Conservation (phyloP, 1,140 invertebrate species). For the Drosophila melanica region DNA sequence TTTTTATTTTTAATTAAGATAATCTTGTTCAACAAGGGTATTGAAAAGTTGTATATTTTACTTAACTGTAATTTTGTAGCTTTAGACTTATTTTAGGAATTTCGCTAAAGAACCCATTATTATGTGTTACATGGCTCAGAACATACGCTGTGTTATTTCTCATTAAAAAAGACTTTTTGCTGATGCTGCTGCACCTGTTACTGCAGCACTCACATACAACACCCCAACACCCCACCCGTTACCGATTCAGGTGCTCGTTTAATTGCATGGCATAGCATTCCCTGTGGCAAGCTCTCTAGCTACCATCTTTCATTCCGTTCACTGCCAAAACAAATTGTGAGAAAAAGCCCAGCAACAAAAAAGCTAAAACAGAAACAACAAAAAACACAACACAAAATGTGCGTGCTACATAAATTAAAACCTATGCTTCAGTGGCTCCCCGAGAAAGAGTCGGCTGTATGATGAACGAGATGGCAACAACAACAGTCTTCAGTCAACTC, state of each 20-base stretch:
- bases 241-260: constrained; percentile 56
- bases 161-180: constrained; percentile 54
- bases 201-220: neutral
- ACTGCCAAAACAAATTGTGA: constrained; percentile 80
- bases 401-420: constrained; percentile 82
- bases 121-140: neutral
- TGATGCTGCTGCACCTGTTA: constrained; percentile 22
- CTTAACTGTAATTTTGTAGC: neutral
- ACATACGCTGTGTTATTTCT: constrained; percentile 59
- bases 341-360: constrained; percentile 57
- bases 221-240: constrained; percentile 41
- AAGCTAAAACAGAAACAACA: constrained; percentile 1
- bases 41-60: too few relatives aligned
- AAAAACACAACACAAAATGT: constrained; percentile 71
- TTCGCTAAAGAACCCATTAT: neutral
- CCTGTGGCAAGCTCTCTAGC: constrained; percentile 8
- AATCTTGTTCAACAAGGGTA: too few relatives aligned
- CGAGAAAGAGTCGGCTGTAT: constrained; percentile 30
- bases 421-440: constrained; percentile 73
- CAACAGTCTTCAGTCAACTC: constrained; percentile 15
- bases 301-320: constrained; percentile 39
- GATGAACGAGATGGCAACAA: constrained; percentile 22
- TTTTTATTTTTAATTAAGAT: too few relatives aligned
- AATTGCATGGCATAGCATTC: constrained; percentile 64
- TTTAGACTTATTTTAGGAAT: neutral